Conservation (phyloP, 2,113 vertebrate genomes). For the Clarias magur region DNA sequence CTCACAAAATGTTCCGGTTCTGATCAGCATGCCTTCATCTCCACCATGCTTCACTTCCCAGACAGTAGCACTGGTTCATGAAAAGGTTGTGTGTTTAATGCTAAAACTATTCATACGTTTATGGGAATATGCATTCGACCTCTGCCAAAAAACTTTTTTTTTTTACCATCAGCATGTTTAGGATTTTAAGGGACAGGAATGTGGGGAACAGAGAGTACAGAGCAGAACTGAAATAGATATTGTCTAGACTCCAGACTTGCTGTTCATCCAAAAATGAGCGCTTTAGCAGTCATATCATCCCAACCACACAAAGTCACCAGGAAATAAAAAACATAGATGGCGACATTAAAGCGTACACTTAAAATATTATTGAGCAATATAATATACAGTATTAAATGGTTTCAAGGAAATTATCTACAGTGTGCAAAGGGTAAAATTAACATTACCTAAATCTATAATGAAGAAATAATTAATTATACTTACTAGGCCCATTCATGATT, state of each 20-base stretch:
- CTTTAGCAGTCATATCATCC: neutral
- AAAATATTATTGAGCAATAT: neutral
- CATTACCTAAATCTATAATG: neutral
- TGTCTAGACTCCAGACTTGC: slow-evolving; percentile 40
- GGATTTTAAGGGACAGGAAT: slow-evolving; percentile 24
- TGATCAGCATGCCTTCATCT: neutral
- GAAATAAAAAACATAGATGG: neutral
- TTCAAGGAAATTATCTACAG: neutral
- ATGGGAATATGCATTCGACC: slow-evolving; percentile 32
- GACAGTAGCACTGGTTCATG: slow-evolving; percentile 42
- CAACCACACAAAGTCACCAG: neutral
- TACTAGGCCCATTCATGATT: slow-evolving; percentile 84
- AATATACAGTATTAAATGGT: neutral
- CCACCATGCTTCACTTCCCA: slow-evolving; percentile 19
- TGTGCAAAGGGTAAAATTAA: neutral
- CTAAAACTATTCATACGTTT: neutral
- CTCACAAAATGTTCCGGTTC: slow-evolving; percentile 43
- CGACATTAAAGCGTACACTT: neutral
- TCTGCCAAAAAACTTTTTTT: slow-evolving; percentile 29
- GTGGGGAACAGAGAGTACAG: slow-evolving; percentile 30
- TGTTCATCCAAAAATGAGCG: slow-evolving; percentile 33
- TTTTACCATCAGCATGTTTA: slow-evolving; percentile 43
- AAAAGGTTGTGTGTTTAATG: slow-evolving; percentile 23
- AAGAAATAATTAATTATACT: slow-evolving; percentile 53
- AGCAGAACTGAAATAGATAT: slow-evolving; percentile 28